Percentiles rank a stretch among this genome's conserved stretches.
These are phyloP conservation scores for Bufotes viridis DNA, from an alignment of 2,797 vertebrate species.

Conservation along the genomic window DNA sequence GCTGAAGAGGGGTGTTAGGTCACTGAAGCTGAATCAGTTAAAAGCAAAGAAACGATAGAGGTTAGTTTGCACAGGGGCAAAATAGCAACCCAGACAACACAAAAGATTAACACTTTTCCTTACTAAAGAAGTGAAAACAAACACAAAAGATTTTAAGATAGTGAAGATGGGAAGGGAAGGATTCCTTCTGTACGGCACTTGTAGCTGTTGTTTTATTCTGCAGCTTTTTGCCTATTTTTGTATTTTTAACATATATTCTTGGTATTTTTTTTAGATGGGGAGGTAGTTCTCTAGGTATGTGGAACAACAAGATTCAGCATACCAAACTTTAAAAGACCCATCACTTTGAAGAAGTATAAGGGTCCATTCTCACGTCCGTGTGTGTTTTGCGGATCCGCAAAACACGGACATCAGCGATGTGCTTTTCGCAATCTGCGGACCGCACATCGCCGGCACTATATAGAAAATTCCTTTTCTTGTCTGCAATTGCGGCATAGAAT, in stretches of 20 bases:
- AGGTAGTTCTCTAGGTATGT: background rate
- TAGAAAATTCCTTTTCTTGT: too few relatives aligned
- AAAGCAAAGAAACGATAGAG: conserved; percentile 58
- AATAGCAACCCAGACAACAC: conserved; percentile 60
- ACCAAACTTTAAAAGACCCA: background rate
- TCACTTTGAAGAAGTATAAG: too few relatives aligned
- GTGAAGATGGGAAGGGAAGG: conserved; percentile 13
- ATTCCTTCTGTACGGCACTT: background rate
- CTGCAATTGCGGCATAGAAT: too few relatives aligned
- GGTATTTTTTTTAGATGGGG: background rate
- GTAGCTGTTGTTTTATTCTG: background rate
- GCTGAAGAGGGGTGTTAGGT: conserved; percentile 51
- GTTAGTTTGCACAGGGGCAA: conserved; percentile 56
- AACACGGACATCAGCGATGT: too few relatives aligned
- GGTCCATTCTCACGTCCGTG: too few relatives aligned
- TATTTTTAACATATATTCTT: background rate
- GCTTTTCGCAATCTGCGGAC: too few relatives aligned
- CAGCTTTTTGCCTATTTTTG: background rate
- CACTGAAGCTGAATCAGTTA: conserved; percentile 55
- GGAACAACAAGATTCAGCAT: background rate
- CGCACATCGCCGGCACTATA: too few relatives aligned
- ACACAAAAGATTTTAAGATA: conserved; percentile 42
- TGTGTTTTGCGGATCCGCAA: too few relatives aligned
- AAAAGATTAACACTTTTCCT: conserved; percentile 62
- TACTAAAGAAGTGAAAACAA: conserved; percentile 47